Evolutionary conservation across 2,888 invertebrate genomes (phyloP).

Genomic region (Yponomeuta plumbellus): DNA sequence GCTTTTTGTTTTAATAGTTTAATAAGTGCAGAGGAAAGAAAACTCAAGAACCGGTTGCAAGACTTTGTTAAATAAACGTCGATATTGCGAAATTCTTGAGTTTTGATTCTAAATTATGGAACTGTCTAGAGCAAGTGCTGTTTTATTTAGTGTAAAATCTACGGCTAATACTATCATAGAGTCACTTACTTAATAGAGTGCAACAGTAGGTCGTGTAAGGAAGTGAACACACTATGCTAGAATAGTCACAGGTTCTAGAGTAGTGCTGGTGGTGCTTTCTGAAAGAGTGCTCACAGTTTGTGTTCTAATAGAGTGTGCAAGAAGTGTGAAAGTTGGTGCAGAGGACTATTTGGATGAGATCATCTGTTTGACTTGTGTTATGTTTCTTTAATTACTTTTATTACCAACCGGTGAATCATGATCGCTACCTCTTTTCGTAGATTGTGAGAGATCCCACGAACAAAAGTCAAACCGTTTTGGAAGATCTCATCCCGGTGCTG

Average conservation of each 20-base stretch:
- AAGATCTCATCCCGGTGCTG: conserved; percentile 62
- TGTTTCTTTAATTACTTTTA: neutral
- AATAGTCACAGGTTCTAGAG: conserved; percentile 60
- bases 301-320: conserved; percentile 57
- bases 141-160: conserved; percentile 39
- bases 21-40: conserved; percentile 6
- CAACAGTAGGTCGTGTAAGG: conserved; percentile 50
- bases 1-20: conserved; percentile 7
- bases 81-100: conserved; percentile 43
- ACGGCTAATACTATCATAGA: conserved; percentile 62
- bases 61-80: conserved; percentile 9
- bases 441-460: neutral
- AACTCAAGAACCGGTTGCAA: conserved; percentile 37
- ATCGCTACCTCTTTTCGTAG: neutral
- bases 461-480: conserved; percentile 11
- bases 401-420: neutral
- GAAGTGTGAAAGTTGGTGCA: conserved; percentile 69
- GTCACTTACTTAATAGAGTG: conserved; percentile 60
- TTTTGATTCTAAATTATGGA: conserved; percentile 47
- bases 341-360: conserved; percentile 60
- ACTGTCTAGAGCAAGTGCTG: conserved; percentile 58
- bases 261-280: conserved; percentile 50
- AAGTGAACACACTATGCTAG: conserved; percentile 52
- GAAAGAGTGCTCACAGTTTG: conserved; percentile 65
- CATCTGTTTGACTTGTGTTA: conserved; percentile 22